Evolutionary conservation across 2,888 invertebrate species (phyloP).

Genomic region (Nephrocerus scutellatus): DNA sequence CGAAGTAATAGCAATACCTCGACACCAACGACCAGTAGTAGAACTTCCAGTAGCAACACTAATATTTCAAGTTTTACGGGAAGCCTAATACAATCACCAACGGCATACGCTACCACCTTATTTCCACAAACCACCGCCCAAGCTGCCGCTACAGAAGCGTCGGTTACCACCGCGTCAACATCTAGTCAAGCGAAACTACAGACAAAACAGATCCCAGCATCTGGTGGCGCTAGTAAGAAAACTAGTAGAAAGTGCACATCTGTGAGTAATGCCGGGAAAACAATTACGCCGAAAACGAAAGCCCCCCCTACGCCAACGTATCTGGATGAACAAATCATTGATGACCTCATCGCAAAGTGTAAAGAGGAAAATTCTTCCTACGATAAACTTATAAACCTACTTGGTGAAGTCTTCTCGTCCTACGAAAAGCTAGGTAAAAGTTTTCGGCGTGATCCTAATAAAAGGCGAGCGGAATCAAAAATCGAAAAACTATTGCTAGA

Average conservation of each 20-base stretch:
- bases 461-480: constrained; percentile 47
- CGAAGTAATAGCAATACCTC: constrained; percentile 36
- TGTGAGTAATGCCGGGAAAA: constrained; percentile 10
- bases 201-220: background rate
- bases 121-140: too few relatives aligned
- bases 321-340: constrained; percentile 69
- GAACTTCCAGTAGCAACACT: constrained; percentile 22
- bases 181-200: constrained; percentile 16
- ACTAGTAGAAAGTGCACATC: too few relatives aligned
- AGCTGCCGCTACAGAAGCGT: background rate
- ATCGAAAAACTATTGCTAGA: constrained; percentile 42
- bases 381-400: constrained; percentile 64
- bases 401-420: constrained; percentile 69
- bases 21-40: constrained; percentile 30
- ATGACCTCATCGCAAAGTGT: constrained; percentile 69
- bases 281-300: too few relatives aligned
- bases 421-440: constrained; percentile 65
- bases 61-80: constrained; percentile 20
- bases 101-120: too few relatives aligned
- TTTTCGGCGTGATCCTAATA: constrained; percentile 52
- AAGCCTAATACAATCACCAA: too few relatives aligned
- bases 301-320: too few relatives aligned
- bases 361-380: constrained; percentile 58
- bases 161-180: constrained; percentile 11
- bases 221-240: too few relatives aligned